A percentile compares a stretch with the other conserved stretches of the same genome.
Conservation (phyloP, 2,113 vertebrate genomes). For the Gavia stellata region DNA sequence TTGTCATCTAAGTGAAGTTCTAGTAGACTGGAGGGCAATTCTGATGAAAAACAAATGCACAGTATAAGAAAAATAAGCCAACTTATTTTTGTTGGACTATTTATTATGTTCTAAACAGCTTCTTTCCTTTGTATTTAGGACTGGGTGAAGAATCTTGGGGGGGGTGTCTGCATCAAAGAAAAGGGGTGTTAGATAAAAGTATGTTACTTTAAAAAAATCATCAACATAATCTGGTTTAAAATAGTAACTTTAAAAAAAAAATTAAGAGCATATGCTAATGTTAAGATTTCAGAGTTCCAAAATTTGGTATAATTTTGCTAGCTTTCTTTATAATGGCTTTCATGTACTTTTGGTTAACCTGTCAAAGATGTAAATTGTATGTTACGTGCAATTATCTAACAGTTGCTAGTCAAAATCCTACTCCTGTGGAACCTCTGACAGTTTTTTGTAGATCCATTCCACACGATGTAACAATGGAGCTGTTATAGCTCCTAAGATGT, state of each 20-base stretch:
- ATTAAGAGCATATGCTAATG: background rate
- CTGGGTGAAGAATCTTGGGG: background rate
- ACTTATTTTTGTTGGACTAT: background rate
- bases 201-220: background rate
- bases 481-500: background rate
- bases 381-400: background rate
- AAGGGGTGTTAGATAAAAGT: background rate
- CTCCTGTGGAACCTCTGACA: background rate
- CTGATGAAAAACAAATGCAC: slow-evolving; percentile 43
- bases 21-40: slow-evolving; percentile 83
- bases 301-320: background rate
- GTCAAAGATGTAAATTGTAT: background rate
- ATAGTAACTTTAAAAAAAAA: background rate
- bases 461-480: background rate
- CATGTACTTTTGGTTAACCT: background rate
- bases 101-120: background rate
- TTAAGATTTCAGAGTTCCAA: background rate
- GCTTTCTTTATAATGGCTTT: background rate
- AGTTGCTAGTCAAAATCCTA: background rate
- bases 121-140: background rate
- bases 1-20: slow-evolving; percentile 95
- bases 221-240: background rate
- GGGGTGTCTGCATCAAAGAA: background rate
- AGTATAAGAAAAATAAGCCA: background rate
- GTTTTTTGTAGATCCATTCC: background rate